These are phyloP conservation scores for Rhabdomys dilectus DNA, from an alignment of 2,113 vertebrate genomes.

Conservation along the genomic window DNA sequence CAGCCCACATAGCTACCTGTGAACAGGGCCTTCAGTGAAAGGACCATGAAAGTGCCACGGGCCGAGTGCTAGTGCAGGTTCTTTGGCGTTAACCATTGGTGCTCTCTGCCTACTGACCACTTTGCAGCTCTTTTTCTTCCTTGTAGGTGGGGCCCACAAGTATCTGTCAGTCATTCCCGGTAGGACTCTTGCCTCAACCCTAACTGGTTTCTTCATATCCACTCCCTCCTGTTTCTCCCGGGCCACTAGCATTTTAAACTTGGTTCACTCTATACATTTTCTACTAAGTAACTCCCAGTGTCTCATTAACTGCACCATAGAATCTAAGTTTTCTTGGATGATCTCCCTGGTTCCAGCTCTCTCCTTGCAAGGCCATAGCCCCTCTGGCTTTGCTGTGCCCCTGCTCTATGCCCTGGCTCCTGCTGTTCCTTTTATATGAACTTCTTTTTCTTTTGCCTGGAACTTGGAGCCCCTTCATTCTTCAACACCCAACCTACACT, in stretches of 20 bases:
- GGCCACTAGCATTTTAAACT: background rate
- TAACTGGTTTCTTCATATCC: background rate
- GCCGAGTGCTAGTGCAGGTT: background rate
- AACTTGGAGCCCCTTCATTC: background rate
- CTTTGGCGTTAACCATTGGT: background rate
- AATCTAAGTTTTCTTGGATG: background rate
- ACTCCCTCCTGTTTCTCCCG: background rate
- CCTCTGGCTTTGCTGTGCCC: background rate
- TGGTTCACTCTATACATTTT: background rate
- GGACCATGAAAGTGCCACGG: background rate
- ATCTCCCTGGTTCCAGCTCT: background rate
- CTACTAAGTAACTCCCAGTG: background rate
- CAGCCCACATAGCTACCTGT: background rate
- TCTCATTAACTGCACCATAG: background rate
- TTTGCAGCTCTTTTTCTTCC: background rate
- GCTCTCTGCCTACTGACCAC: background rate
- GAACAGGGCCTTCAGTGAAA: background rate
- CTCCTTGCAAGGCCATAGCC: background rate
- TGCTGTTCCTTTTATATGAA: background rate
- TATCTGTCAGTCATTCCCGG: background rate
- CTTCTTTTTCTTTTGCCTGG: background rate
- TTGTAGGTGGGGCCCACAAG: background rate
- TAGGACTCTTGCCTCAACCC: background rate
- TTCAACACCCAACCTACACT: background rate
- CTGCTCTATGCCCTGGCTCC: background rate